phyloP scores from a whole-genome alignment of 2,888 invertebrate genomes.

The Pseudoips prasinana region DNA sequence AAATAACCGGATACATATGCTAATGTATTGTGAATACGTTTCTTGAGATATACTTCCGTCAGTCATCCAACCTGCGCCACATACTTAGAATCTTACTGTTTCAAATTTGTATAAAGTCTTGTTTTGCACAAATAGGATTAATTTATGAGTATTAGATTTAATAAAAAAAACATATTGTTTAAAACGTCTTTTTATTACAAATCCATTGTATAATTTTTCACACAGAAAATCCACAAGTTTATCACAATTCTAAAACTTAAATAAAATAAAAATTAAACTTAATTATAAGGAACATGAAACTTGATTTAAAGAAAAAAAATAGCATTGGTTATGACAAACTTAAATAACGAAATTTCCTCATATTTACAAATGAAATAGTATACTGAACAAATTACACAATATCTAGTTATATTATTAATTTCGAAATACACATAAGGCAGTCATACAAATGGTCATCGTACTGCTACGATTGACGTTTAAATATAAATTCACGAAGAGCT shows the following conservation, averaged over 20 bases:
- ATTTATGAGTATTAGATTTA: constrained; percentile 64
- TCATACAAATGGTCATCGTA: too few relatives aligned
- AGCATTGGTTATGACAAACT: too few relatives aligned
- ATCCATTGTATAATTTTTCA: constrained; percentile 3
- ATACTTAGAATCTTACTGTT: constrained; percentile 37
- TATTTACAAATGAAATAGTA: too few relatives aligned
- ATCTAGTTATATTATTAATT: too few relatives aligned
- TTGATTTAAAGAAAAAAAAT: too few relatives aligned
- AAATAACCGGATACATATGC: neutral
- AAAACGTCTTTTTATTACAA: constrained; percentile 28
- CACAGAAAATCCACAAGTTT: constrained; percentile 1
- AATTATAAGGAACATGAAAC: constrained; percentile 1
- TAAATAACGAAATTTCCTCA: too few relatives aligned
- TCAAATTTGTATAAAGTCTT: constrained; percentile 67
- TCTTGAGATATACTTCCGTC: constrained; percentile 32
- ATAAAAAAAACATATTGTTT: constrained; percentile 44
- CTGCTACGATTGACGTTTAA: too few relatives aligned
- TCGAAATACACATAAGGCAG: too few relatives aligned
- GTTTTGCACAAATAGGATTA: constrained; percentile 69
- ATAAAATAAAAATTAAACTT: too few relatives aligned
- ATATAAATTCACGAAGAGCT: too few relatives aligned
- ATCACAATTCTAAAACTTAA: constrained; percentile 1
- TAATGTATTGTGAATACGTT: neutral
- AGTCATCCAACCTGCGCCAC: constrained; percentile 42
- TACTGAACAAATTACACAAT: too few relatives aligned